Base-by-base conservation (phyloP, 2,888 invertebrate species). In the Drosophila koepferae region DNA sequence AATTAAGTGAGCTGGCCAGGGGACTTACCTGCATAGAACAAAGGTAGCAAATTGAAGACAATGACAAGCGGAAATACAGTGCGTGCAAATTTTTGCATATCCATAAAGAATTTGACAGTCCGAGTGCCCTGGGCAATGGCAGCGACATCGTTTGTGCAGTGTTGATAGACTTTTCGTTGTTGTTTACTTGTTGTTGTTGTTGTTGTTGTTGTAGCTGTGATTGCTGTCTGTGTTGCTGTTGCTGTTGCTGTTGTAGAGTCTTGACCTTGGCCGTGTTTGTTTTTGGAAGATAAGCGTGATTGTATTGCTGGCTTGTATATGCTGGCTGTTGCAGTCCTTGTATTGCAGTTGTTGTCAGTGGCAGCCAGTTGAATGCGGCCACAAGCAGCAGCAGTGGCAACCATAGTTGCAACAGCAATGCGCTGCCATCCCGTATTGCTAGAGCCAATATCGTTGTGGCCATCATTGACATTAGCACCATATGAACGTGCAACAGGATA, bases 1-100 rank as follows among this genome's bases (percentile, higher is more conserved):
- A 68, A 73, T 78, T 68, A 58, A 63, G 56, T 56, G 74, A 58
- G 18, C 55, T 6, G 12, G 28, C 36, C 20, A 28, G n/a, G 16
- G 7, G 44, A 92, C 93, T 92, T 63, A 93, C 93, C 93, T 92
- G 93, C 93, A 91, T 92, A 92, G 79, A 93, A 92, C 73, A 93
- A 84, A 82, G 93, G 93, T 90, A 93, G 89, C 91, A 93, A 91
- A 88, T 93, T 93, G 83, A 93, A 92, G 82, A 93, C 91, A 90
- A 93, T 91, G 86, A 93, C 80, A 79, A 93, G 83, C 74, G 92
- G 92, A 79, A 93, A 85, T 72, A 93, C 83, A 88, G 90, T 86
- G 77, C 91, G 91, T 76, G 92, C 82, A 82, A 92, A 82, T 78
- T 90, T 91, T 79, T 92, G 93, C 72, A 92, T 75, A 84, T 92